Evolutionary conservation across 2,797 vertebrate genomes (phyloP).

Genomic region (Geotrypetes seraphini): DNA sequence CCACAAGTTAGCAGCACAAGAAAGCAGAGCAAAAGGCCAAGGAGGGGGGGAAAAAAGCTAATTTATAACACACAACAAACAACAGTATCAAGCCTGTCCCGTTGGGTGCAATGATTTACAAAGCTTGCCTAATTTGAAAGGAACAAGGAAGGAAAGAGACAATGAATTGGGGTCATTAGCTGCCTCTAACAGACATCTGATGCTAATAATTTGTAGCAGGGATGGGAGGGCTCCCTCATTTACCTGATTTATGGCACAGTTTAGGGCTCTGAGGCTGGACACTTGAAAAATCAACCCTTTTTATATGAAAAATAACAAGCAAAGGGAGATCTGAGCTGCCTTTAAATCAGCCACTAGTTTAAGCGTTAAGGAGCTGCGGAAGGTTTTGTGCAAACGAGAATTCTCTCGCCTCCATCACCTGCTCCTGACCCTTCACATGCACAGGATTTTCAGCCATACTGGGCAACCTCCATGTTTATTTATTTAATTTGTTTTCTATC

Average conservation of each 20-base stretch:
- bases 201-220: conserved; percentile 51
- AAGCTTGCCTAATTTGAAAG: conserved; percentile 12
- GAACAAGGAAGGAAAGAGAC: conserved; percentile 4
- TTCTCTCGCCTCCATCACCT: no score
- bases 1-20: no score
- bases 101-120: conserved; percentile 32
- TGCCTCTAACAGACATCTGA: conserved; percentile 46
- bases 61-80: background rate
- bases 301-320: conserved; percentile 54
- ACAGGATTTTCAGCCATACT: no score
- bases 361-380: no score
- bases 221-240: conserved; percentile 20
- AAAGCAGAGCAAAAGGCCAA: no score
- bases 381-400: no score
- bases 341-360: conserved; percentile 51
- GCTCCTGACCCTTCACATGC: no score
- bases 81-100: background rate
- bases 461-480: no score
- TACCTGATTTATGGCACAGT: conserved; percentile 42
- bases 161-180: conserved; percentile 47
- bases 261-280: conserved; percentile 28
- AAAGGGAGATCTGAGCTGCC: conserved; percentile 34
- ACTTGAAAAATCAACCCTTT: conserved; percentile 47
- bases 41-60: background rate
- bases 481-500: no score